Evolutionary conservation across 2,888 invertebrate genomes (phyloP).

Genomic region (Abrostola triplasia): DNA sequence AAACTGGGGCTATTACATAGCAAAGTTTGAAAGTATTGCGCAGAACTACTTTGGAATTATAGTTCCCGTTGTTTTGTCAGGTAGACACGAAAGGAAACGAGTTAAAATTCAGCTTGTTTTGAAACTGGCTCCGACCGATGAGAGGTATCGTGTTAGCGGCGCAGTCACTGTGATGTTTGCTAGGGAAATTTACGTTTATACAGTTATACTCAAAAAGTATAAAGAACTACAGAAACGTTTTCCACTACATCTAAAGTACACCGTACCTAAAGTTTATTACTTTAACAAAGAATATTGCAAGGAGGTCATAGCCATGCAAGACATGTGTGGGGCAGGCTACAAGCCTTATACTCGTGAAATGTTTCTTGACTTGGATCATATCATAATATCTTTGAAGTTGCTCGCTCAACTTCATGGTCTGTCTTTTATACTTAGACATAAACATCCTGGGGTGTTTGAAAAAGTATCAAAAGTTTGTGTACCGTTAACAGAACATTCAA

Average conservation of each 20-base stretch:
- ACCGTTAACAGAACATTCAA: constrained; percentile 69
- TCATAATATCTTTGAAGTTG: constrained; percentile 66
- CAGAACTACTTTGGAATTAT: constrained; percentile 83
- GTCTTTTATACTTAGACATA: constrained; percentile 72
- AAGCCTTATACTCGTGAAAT: constrained; percentile 64
- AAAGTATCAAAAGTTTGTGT: constrained; percentile 67
- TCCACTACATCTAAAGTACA: constrained; percentile 44
- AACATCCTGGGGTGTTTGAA: constrained; percentile 59
- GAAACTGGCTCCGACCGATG: constrained; percentile 81
- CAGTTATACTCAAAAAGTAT: constrained; percentile 68
- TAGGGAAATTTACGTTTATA: constrained; percentile 78
- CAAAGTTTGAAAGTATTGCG: constrained; percentile 71
- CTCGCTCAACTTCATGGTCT: constrained; percentile 78
- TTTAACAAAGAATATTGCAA: constrained; percentile 71
- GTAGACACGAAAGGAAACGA: constrained; percentile 49
- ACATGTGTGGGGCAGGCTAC: constrained; percentile 74
- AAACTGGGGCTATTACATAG: constrained; percentile 61
- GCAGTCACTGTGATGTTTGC: constrained; percentile 77
- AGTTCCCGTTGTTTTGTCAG: constrained; percentile 71
- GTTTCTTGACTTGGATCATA: constrained; percentile 76
- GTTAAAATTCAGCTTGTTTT: constrained; percentile 67
- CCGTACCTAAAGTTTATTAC: constrained; percentile 74
- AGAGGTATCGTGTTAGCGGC: constrained; percentile 77
- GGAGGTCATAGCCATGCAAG: constrained; percentile 76
- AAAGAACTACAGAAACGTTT: constrained; percentile 60